Conservation (phyloP, 2,797 vertebrate genomes). For the Hydrolagus colliei region DNA sequence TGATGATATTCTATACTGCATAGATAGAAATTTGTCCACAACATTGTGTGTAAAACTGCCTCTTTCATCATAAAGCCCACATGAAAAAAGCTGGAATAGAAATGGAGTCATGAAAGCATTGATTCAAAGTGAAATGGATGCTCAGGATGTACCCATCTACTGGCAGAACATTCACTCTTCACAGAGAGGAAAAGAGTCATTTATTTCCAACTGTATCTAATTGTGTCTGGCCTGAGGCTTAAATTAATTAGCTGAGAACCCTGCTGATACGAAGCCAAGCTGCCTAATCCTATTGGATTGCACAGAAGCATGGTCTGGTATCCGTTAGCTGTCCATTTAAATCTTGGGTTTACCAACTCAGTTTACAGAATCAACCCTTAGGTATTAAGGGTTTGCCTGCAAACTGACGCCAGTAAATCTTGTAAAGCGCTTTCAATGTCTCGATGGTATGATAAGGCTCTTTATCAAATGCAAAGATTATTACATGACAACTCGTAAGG, state of each 20-base stretch:
- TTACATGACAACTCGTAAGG: too few relatives aligned
- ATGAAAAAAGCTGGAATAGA: background rate
- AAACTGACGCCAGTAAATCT: too few relatives aligned
- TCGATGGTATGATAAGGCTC: too few relatives aligned
- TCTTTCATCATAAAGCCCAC: background rate
- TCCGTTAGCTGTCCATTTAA: conserved; percentile 21
- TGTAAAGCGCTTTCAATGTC: too few relatives aligned
- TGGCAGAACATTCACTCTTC: conserved; percentile 18
- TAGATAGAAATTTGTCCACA: too few relatives aligned
- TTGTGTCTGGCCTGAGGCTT: conserved; percentile 26
- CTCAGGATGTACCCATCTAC: background rate
- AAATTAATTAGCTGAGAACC: conserved; percentile 29
- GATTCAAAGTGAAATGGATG: background rate
- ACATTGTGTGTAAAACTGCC: background rate
- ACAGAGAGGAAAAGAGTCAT: conserved; percentile 10
- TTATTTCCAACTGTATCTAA: conserved; percentile 33
- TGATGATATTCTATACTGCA: too few relatives aligned
- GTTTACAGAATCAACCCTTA: too few relatives aligned
- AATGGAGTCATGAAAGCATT: conserved; percentile 9
- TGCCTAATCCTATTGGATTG: conserved; percentile 17
- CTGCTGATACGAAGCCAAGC: conserved; percentile 4
- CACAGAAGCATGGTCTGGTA: conserved; percentile 21
- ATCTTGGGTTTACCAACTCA: background rate
- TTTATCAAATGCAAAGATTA: too few relatives aligned
- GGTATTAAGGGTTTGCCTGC: too few relatives aligned